A percentile compares a stretch with the other conserved stretches of the same genome.
phyloP scores from a whole-genome alignment of 1,140 invertebrate species.

The Trichonephila clavata region DNA sequence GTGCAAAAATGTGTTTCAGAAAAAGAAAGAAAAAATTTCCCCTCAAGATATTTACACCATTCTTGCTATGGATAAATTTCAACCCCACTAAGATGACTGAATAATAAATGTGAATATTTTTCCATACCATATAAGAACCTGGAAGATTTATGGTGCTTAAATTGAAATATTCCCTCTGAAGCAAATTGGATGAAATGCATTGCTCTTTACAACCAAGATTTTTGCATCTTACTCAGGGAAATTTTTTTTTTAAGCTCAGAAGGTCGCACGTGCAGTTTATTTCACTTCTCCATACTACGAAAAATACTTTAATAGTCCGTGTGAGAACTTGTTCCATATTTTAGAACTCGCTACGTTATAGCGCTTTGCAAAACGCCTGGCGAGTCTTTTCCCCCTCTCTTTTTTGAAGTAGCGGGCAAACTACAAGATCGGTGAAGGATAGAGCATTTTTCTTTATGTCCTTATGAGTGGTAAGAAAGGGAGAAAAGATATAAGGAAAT shows the following conservation, averaged over 20 bases:
- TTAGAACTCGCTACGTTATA: background rate
- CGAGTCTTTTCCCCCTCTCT: background rate
- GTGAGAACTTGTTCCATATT: background rate
- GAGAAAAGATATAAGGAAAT: conserved; percentile 5
- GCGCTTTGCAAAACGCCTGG: background rate
- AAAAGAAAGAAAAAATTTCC: too few relatives aligned
- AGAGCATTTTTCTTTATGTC: background rate
- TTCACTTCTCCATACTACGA: background rate
- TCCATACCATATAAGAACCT: too few relatives aligned
- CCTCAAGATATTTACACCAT: too few relatives aligned
- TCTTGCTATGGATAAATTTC: too few relatives aligned
- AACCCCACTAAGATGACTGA: too few relatives aligned
- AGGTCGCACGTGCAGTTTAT: background rate
- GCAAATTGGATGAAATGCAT: background rate
- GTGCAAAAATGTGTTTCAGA: too few relatives aligned
- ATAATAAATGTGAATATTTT: too few relatives aligned
- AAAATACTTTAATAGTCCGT: background rate
- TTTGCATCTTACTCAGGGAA: background rate
- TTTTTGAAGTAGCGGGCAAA: background rate
- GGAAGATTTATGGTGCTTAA: background rate
- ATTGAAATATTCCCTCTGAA: background rate
- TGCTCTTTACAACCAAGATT: background rate
- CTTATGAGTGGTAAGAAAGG: background rate
- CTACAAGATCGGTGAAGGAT: background rate
- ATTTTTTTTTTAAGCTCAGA: background rate